Evolutionary conservation across 2,888 invertebrate species (phyloP), one percentile per base, ranked within the genome.

Genomic region (Periphyllus acericola): DNA sequence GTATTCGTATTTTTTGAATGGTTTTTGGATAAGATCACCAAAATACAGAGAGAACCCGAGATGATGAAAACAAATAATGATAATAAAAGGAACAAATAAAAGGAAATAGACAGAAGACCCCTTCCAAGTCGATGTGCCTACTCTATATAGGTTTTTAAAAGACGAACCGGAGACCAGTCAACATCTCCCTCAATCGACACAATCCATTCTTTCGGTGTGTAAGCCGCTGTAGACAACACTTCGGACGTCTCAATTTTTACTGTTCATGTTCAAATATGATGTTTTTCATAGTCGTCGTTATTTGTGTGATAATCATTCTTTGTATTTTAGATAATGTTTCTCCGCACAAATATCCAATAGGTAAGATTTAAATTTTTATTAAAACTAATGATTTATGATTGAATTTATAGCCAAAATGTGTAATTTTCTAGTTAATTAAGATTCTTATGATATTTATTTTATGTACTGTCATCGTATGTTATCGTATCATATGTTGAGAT

Each of bases 11-110:
- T 74, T 81, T 75, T 21, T 87, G 81, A 87, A 87, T 87, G 87
- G 87, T 72, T 80, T 52, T 80, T 66, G 86, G 87, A 87, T 87
- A 87, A 87, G 87, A 87, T 87, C 87, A 74, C 87, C 87, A 87
- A 87, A 87, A 87, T 87, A 87, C 74, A 81, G 81, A 87, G 55
- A 80, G 29, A 87, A 81, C 36, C 36, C 46, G 74, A 75, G 81
- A n/a, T n/a, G 55, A 81, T 46, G 81, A 84, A 83, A 36, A 83
- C n/a, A 83, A 55, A 46, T 60, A 72, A 74, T 46, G 14, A 46
- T 34, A 34, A 66, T 29, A 80, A 83, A 85, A 85, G 21, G 55
- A 85, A 85, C 76, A 85, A 86, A 79, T 79, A 86, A 86, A 79
- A 52, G 52, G 52, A 86, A 86, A 86, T 87, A 87, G 81, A 81